Evolutionary conservation across 2,797 vertebrate species (phyloP).

Genomic region (Falco berigora): DNA sequence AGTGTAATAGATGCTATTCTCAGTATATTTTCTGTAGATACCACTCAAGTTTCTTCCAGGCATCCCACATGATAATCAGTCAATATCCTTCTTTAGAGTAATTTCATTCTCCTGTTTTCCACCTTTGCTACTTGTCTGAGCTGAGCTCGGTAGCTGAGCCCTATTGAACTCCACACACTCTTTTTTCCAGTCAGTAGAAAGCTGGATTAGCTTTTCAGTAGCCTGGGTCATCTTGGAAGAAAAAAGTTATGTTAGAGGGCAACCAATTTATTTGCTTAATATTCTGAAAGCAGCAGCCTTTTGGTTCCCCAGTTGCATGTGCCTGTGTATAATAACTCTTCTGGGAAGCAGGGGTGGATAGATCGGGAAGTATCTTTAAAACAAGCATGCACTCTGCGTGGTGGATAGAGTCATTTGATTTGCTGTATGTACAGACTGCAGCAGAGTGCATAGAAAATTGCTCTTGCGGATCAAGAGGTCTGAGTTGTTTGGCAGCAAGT

Average conservation of each 20-base stretch:
- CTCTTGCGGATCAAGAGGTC: conserved; percentile 9
- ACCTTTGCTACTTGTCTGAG: not conserved
- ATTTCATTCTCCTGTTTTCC: not conserved
- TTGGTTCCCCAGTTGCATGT: not conserved
- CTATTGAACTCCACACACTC: not conserved
- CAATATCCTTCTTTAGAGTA: not conserved
- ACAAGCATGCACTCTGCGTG: not conserved
- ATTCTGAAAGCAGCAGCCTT: conserved; percentile 40
- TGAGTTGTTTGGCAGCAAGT: not conserved
- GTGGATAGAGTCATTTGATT: not conserved
- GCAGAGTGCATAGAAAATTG: not conserved
- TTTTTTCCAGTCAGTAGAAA: not conserved
- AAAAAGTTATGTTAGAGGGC: conserved; percentile 24
- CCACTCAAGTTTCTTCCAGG: not conserved
- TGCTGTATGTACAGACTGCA: not conserved
- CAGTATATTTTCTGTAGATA: not conserved
- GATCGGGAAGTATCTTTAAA: not conserved
- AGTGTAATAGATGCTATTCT: not conserved
- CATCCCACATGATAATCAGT: not conserved
- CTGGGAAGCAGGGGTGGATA: conserved; percentile 6
- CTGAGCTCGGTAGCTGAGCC: not conserved
- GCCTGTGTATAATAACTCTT: conserved; percentile 43
- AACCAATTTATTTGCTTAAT: conserved; percentile 58
- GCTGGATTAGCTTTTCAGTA: conserved; percentile 30
- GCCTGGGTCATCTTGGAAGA: not conserved